phyloP scores from a whole-genome alignment of 1,140 invertebrate species.

The Oryctes rhinoceros region DNA sequence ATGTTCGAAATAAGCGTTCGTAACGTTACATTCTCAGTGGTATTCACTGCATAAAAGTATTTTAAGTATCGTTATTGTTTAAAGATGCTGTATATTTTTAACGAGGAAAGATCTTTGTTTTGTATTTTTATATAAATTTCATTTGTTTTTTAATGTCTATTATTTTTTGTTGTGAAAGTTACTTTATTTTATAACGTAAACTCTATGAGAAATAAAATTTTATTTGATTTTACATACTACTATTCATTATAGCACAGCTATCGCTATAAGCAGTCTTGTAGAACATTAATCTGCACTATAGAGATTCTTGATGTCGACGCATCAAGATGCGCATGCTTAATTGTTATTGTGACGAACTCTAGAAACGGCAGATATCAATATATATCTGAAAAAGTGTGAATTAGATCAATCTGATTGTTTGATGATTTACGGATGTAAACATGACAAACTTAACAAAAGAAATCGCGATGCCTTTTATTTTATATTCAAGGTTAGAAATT shows the following conservation, averaged over 20 bases:
- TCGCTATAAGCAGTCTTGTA: neutral
- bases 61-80: neutral
- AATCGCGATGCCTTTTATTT: too few relatives aligned
- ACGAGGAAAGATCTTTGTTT: neutral
- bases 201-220: neutral
- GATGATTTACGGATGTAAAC: too few relatives aligned
- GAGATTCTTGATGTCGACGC: too few relatives aligned
- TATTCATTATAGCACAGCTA: neutral
- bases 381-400: too few relatives aligned
- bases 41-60: neutral
- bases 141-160: neutral
- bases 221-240: neutral
- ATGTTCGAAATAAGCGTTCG: neutral
- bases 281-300: neutral
- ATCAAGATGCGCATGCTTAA: too few relatives aligned
- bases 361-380: too few relatives aligned
- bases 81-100: neutral
- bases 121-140: neutral
- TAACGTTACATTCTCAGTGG: neutral
- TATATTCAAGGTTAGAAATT: too few relatives aligned
- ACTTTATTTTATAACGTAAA: neutral
- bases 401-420: too few relatives aligned
- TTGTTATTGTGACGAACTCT: too few relatives aligned
- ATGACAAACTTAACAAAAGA: too few relatives aligned
- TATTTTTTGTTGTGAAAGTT: neutral